Conservation (phyloP, 2,797 vertebrate species). For the Threskiornis aethiopicus region DNA sequence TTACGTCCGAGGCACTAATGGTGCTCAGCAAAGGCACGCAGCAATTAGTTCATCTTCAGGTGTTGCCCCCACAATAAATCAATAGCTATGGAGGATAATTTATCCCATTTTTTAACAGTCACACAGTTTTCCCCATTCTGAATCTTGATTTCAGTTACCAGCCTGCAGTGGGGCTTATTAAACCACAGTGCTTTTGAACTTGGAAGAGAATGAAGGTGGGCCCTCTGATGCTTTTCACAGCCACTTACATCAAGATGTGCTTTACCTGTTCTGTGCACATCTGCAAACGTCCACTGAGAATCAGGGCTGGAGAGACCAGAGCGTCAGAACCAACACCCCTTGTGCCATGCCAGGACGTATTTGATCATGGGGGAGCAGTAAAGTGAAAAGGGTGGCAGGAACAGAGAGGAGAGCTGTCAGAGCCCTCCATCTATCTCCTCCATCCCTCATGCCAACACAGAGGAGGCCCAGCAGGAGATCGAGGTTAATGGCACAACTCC, state of each 20-base stretch:
- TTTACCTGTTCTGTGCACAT: background rate
- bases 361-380: background rate
- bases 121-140: background rate
- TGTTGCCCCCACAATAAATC: background rate
- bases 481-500: background rate
- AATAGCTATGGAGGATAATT: slow-evolving; percentile 13
- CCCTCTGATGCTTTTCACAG: background rate
- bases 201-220: background rate
- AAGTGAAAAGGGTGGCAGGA: background rate
- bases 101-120: slow-evolving; percentile 11
- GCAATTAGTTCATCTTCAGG: slow-evolving; percentile 24
- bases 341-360: background rate
- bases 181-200: background rate
- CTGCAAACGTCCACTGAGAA: background rate
- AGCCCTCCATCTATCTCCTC: background rate
- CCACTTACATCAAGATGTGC: background rate
- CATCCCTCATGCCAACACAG: background rate
- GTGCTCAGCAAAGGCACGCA: background rate
- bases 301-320: background rate
- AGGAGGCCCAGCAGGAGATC: background rate
- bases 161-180: background rate
- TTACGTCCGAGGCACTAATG: background rate
- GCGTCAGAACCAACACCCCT: background rate
- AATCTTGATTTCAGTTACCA: background rate
- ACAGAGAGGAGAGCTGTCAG: background rate